Evolutionary conservation across 1,140 invertebrate genomes (phyloP).

Genomic region (Pemphigus obesinymphae): DNA sequence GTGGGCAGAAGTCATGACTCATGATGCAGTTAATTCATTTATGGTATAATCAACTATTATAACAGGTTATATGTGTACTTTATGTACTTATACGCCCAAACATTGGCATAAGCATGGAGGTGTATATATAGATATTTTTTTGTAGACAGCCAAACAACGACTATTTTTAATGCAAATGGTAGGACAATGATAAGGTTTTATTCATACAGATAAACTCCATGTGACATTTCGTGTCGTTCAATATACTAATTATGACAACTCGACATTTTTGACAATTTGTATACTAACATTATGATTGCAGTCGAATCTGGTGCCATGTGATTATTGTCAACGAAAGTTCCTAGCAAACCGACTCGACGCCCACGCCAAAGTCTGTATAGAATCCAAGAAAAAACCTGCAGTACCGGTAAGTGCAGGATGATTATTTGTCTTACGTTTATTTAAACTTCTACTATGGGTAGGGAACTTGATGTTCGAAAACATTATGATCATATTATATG

Average conservation of each 20-base stretch:
- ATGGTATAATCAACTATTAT: slow-evolving; percentile 16
- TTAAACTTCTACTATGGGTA: neutral
- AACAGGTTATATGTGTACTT: neutral
- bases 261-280: neutral
- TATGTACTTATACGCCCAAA: neutral
- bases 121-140: neutral
- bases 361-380: slow-evolving; percentile 44
- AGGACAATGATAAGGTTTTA: neutral
- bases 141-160: neutral
- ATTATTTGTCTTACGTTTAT: neutral
- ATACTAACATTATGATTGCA: slow-evolving; percentile 47
- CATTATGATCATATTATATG: neutral
- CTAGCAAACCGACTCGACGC: slow-evolving; percentile 42
- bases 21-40: slow-evolving; percentile 28
- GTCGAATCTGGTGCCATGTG: slow-evolving; percentile 47
- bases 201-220: neutral
- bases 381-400: slow-evolving; percentile 48
- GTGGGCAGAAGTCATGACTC: slow-evolving; percentile 23
- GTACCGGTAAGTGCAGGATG: neutral
- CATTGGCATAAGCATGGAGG: slow-evolving; percentile 32
- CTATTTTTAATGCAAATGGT: neutral
- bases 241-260: neutral
- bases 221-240: neutral
- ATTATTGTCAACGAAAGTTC: slow-evolving; percentile 43
- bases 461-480: too few relatives aligned